These are phyloP conservation scores for Xanthia togata DNA, from an alignment of 2,888 invertebrate genomes.

Conservation along the genomic window DNA sequence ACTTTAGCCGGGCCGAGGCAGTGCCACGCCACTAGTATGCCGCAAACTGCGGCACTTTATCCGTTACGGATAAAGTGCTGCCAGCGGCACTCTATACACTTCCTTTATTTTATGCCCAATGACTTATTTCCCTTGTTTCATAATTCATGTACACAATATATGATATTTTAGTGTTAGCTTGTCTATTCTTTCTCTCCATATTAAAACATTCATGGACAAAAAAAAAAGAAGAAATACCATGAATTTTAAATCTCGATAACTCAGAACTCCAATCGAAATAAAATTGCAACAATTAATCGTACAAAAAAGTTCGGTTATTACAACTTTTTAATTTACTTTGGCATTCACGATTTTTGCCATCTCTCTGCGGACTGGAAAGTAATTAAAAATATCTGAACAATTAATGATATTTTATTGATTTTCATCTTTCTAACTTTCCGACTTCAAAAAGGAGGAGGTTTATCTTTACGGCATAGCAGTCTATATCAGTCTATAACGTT, in stretches of 20 bases:
- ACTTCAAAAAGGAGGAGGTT: neutral
- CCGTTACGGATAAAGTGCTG: no score
- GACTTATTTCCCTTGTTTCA: no score
- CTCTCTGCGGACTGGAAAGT: constrained; percentile 30
- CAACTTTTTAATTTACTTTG: constrained; percentile 40
- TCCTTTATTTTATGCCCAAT: no score
- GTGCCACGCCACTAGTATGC: no score
- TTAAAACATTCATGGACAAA: no score
- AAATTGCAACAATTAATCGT: constrained; percentile 40
- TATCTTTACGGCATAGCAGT: neutral
- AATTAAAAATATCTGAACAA: constrained; percentile 49
- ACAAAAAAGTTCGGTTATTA: constrained; percentile 40
- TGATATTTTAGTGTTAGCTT: no score
- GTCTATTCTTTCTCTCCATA: no score
- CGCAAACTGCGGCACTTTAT: no score
- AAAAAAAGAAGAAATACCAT: neutral
- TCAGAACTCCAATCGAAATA: constrained; percentile 14
- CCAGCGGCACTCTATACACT: no score
- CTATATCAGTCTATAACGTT: neutral
- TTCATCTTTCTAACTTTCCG: constrained; percentile 1
- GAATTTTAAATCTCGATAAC: constrained; percentile 9
- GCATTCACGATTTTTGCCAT: neutral
- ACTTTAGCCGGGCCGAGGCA: no score
- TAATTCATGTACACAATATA: no score
- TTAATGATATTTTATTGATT: constrained; percentile 35